Evolutionary conservation across 2,888 invertebrate species (phyloP), one percentile per base, ranked within the genome.

Genomic region (Acrocyrtus sp.): DNA sequence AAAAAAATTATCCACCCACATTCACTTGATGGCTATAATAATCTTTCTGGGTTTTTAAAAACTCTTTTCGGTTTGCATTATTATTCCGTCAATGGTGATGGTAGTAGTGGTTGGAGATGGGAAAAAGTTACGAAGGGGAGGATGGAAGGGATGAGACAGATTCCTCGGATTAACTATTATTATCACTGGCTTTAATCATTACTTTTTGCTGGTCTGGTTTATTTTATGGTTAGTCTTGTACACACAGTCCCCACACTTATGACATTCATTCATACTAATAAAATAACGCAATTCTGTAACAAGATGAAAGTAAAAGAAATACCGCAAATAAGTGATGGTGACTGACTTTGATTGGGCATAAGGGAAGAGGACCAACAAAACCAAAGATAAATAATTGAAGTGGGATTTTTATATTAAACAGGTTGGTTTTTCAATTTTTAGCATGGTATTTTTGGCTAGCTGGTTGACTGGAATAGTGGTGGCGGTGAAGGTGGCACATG

Each of bases 361-460:
- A 27, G 24, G 45, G 48, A 45, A 48, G 66, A 66, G 29, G 56
- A 66, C 47, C 47, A 54, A 19, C 57, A 12, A 58, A 60, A 72
- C 72, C 72, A 72, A 65, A 72, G 72, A 72, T 65, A 72, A 72
- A 60, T 72, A 72, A 72, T 65, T 65, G 60, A 70, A 56, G 58
- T 72, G 63, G 48, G 58, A 53, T 70, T 62, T 62, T 65, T 57
- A 51, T 48, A 72, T 57, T 62, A 54, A 62, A 43, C 51, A 27
- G 68, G 50, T 45, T 60, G 68, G 60, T 58, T 67, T 60, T 57
- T 58, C 50, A 21, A 50, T 60, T 58, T 53, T 48, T n/a, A 10
- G 21, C 5, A 34, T n/a, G n/a, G n/a, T n/a, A 29, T 57, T 43
- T 41, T 51, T 27, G 19, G n/a, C 21, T 22, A n/a, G 27, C 63